Evolutionary conservation across 1,140 invertebrate species (phyloP).

Genomic region (Zaprionus ornatus): DNA sequence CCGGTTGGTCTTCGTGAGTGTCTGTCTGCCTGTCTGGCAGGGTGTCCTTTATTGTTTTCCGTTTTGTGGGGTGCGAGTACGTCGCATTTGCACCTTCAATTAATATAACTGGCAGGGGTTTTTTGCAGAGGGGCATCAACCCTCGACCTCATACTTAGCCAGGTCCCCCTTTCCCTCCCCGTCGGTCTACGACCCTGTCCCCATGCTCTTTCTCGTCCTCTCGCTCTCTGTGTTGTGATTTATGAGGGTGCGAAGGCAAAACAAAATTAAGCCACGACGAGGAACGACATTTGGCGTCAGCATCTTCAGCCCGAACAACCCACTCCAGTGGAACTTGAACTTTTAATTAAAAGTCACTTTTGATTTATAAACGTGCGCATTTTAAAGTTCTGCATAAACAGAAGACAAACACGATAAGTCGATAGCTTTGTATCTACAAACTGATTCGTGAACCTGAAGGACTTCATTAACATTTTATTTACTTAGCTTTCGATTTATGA

Average conservation of each 20-base stretch:
- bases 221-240: slow-evolving; percentile 64
- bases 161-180: background rate
- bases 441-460: background rate
- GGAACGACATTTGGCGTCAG: slow-evolving; percentile 74
- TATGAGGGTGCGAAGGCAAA: slow-evolving; percentile 77
- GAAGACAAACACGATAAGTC: slow-evolving; percentile 39
- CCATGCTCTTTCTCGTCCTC: slow-evolving; percentile 21
- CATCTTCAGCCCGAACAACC: slow-evolving; percentile 57
- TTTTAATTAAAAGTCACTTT: slow-evolving; percentile 82
- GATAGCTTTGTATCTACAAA: slow-evolving; percentile 8
- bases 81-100: slow-evolving; percentile 80
- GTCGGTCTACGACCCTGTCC: background rate
- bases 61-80: slow-evolving; percentile 64
- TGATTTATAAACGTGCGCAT: slow-evolving; percentile 75
- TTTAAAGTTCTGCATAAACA: slow-evolving; percentile 64
- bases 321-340: slow-evolving; percentile 54
- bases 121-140: slow-evolving; percentile 35
- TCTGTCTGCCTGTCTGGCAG: slow-evolving; percentile 40
- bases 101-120: slow-evolving; percentile 49
- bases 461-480: background rate
- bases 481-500: background rate
- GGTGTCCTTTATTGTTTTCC: slow-evolving; percentile 55
- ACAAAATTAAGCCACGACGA: slow-evolving; percentile 78
- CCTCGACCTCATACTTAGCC: slow-evolving; percentile 35
- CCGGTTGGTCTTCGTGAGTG: slow-evolving; percentile 28